These are phyloP conservation scores for Carapus acus DNA, from an alignment of 2,797 vertebrate species.

Conservation along the genomic window DNA sequence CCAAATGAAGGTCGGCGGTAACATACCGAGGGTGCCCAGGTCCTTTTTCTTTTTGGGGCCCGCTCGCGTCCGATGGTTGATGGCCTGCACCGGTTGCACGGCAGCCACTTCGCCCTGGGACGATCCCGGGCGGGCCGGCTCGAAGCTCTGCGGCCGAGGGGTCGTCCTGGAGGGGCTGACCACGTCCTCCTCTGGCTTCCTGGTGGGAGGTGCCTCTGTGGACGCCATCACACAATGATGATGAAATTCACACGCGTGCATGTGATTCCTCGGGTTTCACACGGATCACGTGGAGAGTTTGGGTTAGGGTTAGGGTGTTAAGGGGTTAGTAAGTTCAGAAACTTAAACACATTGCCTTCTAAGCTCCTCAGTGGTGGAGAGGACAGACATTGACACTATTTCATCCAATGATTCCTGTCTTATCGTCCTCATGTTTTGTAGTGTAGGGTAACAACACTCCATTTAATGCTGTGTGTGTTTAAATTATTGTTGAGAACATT, in stretches of 20 bases:
- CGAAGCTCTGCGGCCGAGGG: constrained; percentile 53
- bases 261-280: too few species aligned
- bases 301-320: too few species aligned
- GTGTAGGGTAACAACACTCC: neutral
- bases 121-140: constrained; percentile 58
- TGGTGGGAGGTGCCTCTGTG: constrained; percentile 54
- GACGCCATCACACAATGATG: constrained; percentile 13
- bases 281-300: too few species aligned
- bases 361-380: too few species aligned
- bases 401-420: too few species aligned
- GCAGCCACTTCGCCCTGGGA: constrained; percentile 69
- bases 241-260: too few species aligned
- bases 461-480: neutral
- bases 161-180: constrained; percentile 16
- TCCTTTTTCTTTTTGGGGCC: constrained; percentile 88
- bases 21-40: constrained; percentile 79
- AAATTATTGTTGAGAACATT: neutral
- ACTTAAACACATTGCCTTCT: too few species aligned
- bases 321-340: too few species aligned
- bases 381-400: too few species aligned
- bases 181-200: constrained; percentile 15
- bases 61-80: constrained; percentile 83
- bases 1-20: neutral
- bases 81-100: constrained; percentile 81
- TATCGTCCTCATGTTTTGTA: neutral